Evolutionary conservation across 2,888 invertebrate genomes (phyloP).

Genomic region (Halocaridina rubra): DNA sequence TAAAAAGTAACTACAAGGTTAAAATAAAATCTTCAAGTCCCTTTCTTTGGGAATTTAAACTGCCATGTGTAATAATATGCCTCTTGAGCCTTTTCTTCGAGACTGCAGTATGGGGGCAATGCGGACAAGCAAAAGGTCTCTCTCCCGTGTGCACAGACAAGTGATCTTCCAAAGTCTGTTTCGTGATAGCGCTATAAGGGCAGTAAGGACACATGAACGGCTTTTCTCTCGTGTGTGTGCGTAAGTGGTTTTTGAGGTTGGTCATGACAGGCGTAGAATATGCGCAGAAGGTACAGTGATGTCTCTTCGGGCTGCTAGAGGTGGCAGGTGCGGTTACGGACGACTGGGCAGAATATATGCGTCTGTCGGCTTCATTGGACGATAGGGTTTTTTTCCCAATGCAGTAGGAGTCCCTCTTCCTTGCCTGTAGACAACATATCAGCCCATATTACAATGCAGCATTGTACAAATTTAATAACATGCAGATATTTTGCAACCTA

Average conservation of each 20-base stretch:
- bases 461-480: too few species aligned
- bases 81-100: constrained; percentile 31
- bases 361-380: not conserved
- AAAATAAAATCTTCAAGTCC: too few species aligned
- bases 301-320: not conserved
- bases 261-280: constrained; percentile 40
- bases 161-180: constrained; percentile 34
- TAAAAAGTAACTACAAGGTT: too few species aligned
- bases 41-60: too few species aligned
- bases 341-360: not conserved
- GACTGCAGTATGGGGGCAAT: constrained; percentile 24
- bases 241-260: constrained; percentile 44
- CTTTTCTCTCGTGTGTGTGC: constrained; percentile 47
- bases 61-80: not conserved
- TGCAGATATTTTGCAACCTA: too few species aligned
- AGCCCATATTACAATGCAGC: too few species aligned
- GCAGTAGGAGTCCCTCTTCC: not conserved
- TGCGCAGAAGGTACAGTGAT: constrained; percentile 37
- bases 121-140: constrained; percentile 36
- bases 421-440: not conserved
- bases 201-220: constrained; percentile 40
- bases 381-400: not conserved
- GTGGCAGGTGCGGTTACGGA: not conserved
- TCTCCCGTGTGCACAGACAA: constrained; percentile 40
- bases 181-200: constrained; percentile 35